Evolutionary conservation across 2,113 vertebrate species (phyloP), one percentile per base, ranked within the genome.

Genomic region (Syngnathus typhle): DNA sequence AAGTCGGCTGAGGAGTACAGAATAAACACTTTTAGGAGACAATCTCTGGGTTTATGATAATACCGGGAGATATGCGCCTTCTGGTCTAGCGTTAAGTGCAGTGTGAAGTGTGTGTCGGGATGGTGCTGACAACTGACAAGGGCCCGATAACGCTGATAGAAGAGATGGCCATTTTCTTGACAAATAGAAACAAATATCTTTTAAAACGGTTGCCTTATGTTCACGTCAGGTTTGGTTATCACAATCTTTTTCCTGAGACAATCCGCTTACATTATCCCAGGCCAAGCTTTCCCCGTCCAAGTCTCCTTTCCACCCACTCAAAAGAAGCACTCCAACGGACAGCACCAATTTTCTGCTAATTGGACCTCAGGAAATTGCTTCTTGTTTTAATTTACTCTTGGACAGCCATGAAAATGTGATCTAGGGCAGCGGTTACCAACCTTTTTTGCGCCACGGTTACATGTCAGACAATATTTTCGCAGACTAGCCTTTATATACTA

Each of bases 301-400:
- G 21, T 3, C n/a, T 11, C 19, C 7, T 23, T 23, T 23, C n/a
- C 69, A 51, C 61, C 64, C 67, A 74, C 83, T 81, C 78, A 7
- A 47, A 80, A 79, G 81, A 88, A 76, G 72, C 71, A 70, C 84
- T 89, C 74, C 78, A 85, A 88, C 87, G 90, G 88, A 89, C 89
- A 90, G 86, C 84, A 87, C 84, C 87, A 89, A 91, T 91, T 90
- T 88, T 90, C 88, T 89, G 88, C 88, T 91, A 91, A 91, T 90
- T 91, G 89, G 82, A 78, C 81, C 79, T 86, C 87, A 87, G 89
- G 89, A 91, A 91, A 91, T 89, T 91, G 87, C 87, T 86, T 85
- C 82, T 87, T 84, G 64, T 88, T 91, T 89, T 87, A 89, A 90
- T 91, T 88, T 89, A 89, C 84, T 85, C 81, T 86, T 66, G 82